phyloP scores from a whole-genome alignment of 2,113 vertebrate genomes.

The Caranx ignobilis region DNA sequence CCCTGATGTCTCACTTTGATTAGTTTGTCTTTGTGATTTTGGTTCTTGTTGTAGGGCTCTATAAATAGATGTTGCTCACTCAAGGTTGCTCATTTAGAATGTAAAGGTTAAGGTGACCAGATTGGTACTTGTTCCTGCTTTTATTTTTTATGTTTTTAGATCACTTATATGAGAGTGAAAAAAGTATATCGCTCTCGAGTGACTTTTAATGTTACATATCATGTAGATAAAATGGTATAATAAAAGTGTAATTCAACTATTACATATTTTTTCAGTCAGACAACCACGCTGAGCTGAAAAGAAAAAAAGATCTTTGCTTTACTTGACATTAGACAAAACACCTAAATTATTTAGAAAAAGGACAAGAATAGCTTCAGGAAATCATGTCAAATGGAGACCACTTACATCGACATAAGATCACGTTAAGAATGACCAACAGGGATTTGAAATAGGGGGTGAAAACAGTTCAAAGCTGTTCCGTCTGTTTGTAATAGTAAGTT shows the following conservation, averaged over 20 bases:
- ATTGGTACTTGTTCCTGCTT: slow-evolving; percentile 8
- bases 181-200: neutral
- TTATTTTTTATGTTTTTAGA: slow-evolving; percentile 13
- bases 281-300: neutral
- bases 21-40: slow-evolving; percentile 48
- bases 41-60: slow-evolving; percentile 13
- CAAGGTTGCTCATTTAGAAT: slow-evolving; percentile 24
- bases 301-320: too few species aligned
- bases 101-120: slow-evolving; percentile 43
- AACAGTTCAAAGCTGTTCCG: too few species aligned
- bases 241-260: too few species aligned
- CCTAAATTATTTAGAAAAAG: neutral
- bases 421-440: neutral
- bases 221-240: neutral
- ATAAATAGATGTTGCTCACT: slow-evolving; percentile 33
- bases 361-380: neutral
- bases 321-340: neutral
- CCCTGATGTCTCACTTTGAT: slow-evolving; percentile 50
- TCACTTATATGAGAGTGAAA: slow-evolving; percentile 26
- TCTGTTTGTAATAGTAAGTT: neutral
- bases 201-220: neutral
- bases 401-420: neutral
- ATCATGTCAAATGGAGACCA: neutral
- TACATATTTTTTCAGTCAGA: neutral
- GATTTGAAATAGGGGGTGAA: neutral